These are phyloP conservation scores for Hypothenemus hampei DNA, from an alignment of 1,140 invertebrate species.

Conservation along the genomic window DNA sequence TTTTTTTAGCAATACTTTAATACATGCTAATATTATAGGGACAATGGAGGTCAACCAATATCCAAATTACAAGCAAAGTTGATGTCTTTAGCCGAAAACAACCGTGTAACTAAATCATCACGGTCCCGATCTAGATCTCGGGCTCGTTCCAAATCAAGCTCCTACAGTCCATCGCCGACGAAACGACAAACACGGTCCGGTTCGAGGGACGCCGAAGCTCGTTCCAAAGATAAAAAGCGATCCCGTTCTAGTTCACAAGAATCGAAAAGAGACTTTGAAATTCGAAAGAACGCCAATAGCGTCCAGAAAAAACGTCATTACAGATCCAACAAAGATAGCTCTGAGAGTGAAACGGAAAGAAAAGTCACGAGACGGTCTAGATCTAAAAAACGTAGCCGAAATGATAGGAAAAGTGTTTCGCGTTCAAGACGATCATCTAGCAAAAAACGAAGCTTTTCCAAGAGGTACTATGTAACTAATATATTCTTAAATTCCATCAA, in stretches of 20 bases:
- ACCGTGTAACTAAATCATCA: slow-evolving; percentile 45
- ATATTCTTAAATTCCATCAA: no score
- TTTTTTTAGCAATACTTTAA: no score
- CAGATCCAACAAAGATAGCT: slow-evolving; percentile 76
- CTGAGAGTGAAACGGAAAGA: slow-evolving; percentile 53
- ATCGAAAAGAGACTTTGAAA: slow-evolving; percentile 63
- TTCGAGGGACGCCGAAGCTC: slow-evolving; percentile 44
- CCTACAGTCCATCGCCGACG: slow-evolving; percentile 19
- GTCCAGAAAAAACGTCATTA: slow-evolving; percentile 81
- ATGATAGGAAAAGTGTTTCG: slow-evolving; percentile 32
- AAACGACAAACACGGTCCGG: slow-evolving; percentile 9
- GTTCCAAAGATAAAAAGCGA: slow-evolving; percentile 35
- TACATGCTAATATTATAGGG: no score
- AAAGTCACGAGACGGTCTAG: slow-evolving; percentile 39
- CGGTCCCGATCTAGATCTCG: slow-evolving; percentile 41
- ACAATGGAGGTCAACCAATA: slow-evolving; percentile 47
- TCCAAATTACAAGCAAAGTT: slow-evolving; percentile 56
- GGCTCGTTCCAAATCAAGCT: slow-evolving; percentile 35
- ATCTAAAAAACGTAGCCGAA: slow-evolving; percentile 45
- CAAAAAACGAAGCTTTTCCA: slow-evolving; percentile 40
- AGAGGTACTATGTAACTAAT: no score
- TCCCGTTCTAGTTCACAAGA: slow-evolving; percentile 40
- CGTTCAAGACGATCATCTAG: slow-evolving; percentile 33
- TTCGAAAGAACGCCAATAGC: slow-evolving; percentile 69
- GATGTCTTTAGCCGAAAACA: slow-evolving; percentile 54